Base-by-base conservation (phyloP, 2,113 vertebrate genomes). In the Rhipidura dahli region DNA sequence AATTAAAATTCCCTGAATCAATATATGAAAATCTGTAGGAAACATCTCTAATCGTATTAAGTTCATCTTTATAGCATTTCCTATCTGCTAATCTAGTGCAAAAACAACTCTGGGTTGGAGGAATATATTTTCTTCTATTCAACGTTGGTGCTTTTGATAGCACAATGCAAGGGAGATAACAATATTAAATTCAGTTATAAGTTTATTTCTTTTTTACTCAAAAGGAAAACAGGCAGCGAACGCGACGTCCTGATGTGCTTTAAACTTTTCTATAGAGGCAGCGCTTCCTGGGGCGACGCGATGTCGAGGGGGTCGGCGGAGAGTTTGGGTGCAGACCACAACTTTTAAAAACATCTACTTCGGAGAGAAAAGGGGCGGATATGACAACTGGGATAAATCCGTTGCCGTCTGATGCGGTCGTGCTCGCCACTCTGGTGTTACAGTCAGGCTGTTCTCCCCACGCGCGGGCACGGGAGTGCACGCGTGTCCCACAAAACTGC, bases 1-100 rank as follows among this genome's bases (percentile, higher is more conserved):
- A 98, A 99, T 99, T 99, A 98, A 98, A 99, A 98, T 99, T 99
- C 99, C 97, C 87, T 81, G 98, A 99, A 99, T 98, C 98, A 98
- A 98, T 99, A 98, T 98, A 97, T 98, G 97, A 98, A 98, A 99
- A 98, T 98, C 97, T 98, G 98, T 98, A 97, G 87, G 94, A 97
- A 97, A 98, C 98, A 98, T 98, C 83, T 94, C 92, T 98, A 98
- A 98, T 98, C 98, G 98, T 98, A 98, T 98, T 98, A 98, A 96
- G 91, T 97, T 95, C 96, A 94, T 97, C 97, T 98, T 97, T 97
- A 96, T 97, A 98, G 90, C 97, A 98, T 98, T 98, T 98, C 98
- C 98, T 98, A 98, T 98, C 98, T 98, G 98, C 97, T 99, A 98
- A 99, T 98, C 98, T 98, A 98, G 97, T 97, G 96, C 97, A 97